Percentiles rank a stretch among this genome's conserved stretches.
phyloP scores from a whole-genome alignment of 1,140 invertebrate species.

The Drosophila subobscura region DNA sequence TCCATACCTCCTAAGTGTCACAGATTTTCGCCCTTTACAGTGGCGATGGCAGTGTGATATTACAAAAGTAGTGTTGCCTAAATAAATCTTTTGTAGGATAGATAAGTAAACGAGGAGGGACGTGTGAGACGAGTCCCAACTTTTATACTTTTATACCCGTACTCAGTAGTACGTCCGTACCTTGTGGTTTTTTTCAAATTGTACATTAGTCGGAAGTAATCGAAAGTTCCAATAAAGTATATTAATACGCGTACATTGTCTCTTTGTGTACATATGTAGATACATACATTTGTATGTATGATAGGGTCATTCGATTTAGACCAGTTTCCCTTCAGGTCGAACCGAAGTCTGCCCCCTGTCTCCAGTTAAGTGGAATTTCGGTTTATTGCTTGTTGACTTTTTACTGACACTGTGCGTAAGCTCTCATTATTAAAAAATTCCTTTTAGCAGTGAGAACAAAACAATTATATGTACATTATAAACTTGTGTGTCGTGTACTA shows the following conservation, averaged over 20 bases:
- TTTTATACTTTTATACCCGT: too few relatives aligned
- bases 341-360: not conserved
- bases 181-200: too few relatives aligned
- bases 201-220: too few relatives aligned
- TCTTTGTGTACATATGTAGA: too few relatives aligned
- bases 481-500: slow-evolving; percentile 39
- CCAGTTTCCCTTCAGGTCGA: not conserved
- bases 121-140: too few relatives aligned
- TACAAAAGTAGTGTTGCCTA: too few relatives aligned
- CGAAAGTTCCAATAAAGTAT: not conserved
- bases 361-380: slow-evolving; percentile 18
- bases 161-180: too few relatives aligned
- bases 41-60: too few relatives aligned
- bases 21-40: too few relatives aligned
- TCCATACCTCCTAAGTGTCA: too few relatives aligned
- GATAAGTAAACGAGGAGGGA: too few relatives aligned
- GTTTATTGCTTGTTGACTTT: slow-evolving; percentile 35
- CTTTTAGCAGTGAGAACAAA: slow-evolving; percentile 25
- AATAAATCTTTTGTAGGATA: too few relatives aligned
- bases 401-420: slow-evolving; percentile 34
- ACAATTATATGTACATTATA: slow-evolving; percentile 46
- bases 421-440: slow-evolving; percentile 27
- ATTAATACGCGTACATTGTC: not conserved
- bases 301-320: slow-evolving; percentile 5
- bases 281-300: not conserved